Base-by-base conservation (phyloP, 1,140 invertebrate genomes). In the Drosophila trapezifrons region DNA sequence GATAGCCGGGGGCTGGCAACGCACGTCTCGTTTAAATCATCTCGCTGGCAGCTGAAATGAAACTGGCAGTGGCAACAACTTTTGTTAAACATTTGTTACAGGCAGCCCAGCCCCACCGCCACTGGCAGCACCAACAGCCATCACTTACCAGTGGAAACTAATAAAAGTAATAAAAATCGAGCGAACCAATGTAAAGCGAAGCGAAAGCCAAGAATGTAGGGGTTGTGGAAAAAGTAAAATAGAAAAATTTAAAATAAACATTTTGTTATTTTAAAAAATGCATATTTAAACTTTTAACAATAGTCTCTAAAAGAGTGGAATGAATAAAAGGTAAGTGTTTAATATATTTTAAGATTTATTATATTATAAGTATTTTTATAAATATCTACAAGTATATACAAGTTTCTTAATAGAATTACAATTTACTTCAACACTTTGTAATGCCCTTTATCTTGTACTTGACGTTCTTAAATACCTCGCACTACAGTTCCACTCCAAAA, bases 1-100 rank as follows among this genome's bases (percentile, higher is more conserved):
- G 37, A 58, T 71, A 42, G 55, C 57, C 55, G 43, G 42, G 46
- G 66, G 66, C 75, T 72, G 52, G 65, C 51, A 85, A 67, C 78
- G 79, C 81, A 86, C 76, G 65, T 75, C 80, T 70, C 76, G 65
- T 60, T 78, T 80, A 89, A 84, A 89, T 89, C 84, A 89, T 89
- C 82, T 89, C 49, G 76, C 57, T 80, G 84, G 73, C 84, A 89
- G 84, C 64, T 55, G 74, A 89, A 89, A 84, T 80, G 78, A 89
- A 89, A 89, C 79, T 76, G 71, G 64, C 76, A 69, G 59, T 70
- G 78, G 79, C 84, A 83, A 67, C 80, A 89, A 80, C 76, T 83
- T 83, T 78, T 78, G 69, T 67, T 89, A 77, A 84, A 78, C 80
- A 89, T 83, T 89, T 80, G 66, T 55, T 77, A 72, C 76, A 73